Evolutionary conservation across 2,797 vertebrate species (phyloP).

Genomic region (Rhyacichthys aspro): DNA sequence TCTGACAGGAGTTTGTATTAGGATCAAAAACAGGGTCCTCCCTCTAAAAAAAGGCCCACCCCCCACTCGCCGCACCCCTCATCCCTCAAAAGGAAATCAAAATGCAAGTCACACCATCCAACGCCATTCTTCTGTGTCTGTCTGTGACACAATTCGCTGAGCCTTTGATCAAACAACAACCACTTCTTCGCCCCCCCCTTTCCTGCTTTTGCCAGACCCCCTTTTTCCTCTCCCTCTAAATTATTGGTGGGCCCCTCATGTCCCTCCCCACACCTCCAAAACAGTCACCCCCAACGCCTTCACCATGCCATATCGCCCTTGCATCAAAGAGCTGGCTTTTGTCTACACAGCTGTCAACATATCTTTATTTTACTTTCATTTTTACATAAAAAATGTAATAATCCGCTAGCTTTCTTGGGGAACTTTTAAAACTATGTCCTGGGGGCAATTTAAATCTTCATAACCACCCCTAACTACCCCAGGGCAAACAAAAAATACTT

Average conservation of each 20-base stretch:
- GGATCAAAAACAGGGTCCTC: slow-evolving; percentile 61
- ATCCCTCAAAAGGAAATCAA: slow-evolving; percentile 67
- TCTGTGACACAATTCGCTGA: slow-evolving; percentile 71
- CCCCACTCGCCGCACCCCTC: not conserved
- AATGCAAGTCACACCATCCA: slow-evolving; percentile 77
- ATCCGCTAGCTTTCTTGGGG: slow-evolving; percentile 19
- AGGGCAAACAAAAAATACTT: slow-evolving; percentile 8
- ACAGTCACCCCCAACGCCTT: slow-evolving; percentile 25
- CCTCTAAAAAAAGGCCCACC: slow-evolving; percentile 28
- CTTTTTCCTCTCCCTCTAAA: slow-evolving; percentile 48
- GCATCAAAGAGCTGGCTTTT: slow-evolving; percentile 36
- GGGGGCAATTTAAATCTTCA: slow-evolving; percentile 10
- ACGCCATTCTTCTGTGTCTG: slow-evolving; percentile 63
- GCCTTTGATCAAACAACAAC: slow-evolving; percentile 78
- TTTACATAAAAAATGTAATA: slow-evolving; percentile 15
- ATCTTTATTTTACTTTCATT: slow-evolving; percentile 1
- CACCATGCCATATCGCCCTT: slow-evolving; percentile 26
- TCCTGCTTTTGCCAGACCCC: slow-evolving; percentile 13
- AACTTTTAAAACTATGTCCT: slow-evolving; percentile 8
- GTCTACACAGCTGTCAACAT: slow-evolving; percentile 28
- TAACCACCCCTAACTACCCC: slow-evolving; percentile 13
- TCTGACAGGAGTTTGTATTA: slow-evolving; percentile 53
- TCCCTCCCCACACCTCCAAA: slow-evolving; percentile 24
- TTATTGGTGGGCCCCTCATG: slow-evolving; percentile 54
- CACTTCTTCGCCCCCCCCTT: slow-evolving; percentile 54